These are phyloP conservation scores for Oplegnathus fasciatus DNA, from an alignment of 2,113 vertebrate genomes.

Conservation along the genomic window DNA sequence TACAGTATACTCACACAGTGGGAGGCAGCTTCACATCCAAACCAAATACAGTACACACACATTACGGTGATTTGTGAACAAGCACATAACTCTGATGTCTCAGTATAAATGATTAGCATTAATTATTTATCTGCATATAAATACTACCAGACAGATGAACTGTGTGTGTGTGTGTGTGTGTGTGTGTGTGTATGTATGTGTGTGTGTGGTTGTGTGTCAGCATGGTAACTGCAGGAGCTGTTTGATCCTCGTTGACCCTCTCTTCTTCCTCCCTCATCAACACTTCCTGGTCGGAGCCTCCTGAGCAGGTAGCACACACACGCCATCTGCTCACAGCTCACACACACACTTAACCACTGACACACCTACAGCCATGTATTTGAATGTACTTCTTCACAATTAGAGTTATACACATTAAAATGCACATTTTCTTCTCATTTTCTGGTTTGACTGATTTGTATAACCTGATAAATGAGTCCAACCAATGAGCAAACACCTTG, in stretches of 20 bases:
- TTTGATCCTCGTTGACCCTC: constrained; percentile 76
- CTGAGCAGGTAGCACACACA: constrained; percentile 55
- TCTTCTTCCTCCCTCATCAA: constrained; percentile 35
- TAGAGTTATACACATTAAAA: background rate
- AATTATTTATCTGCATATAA: constrained; percentile 32
- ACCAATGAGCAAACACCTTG: background rate
- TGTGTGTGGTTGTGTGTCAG: constrained; percentile 25
- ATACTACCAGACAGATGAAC: background rate
- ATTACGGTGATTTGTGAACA: constrained; percentile 27
- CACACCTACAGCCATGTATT: background rate
- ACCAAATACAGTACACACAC: constrained; percentile 25
- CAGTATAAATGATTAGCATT: constrained; percentile 10
- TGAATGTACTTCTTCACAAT: background rate
- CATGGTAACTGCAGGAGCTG: constrained; percentile 39
- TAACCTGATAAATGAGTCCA: background rate
- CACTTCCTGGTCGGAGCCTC: constrained; percentile 43
- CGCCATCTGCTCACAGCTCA: constrained; percentile 57
- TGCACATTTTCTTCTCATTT: background rate
- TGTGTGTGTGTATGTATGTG: constrained; percentile 36
- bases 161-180: constrained; percentile 12
- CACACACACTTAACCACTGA: background rate
- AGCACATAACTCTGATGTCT: constrained; percentile 1
- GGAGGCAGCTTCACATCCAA: background rate
- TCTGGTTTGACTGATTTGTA: background rate
- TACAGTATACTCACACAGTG: constrained; percentile 20